Evolutionary conservation across 2,797 vertebrate genomes (phyloP).

Genomic region (Simalia tracyae): DNA sequence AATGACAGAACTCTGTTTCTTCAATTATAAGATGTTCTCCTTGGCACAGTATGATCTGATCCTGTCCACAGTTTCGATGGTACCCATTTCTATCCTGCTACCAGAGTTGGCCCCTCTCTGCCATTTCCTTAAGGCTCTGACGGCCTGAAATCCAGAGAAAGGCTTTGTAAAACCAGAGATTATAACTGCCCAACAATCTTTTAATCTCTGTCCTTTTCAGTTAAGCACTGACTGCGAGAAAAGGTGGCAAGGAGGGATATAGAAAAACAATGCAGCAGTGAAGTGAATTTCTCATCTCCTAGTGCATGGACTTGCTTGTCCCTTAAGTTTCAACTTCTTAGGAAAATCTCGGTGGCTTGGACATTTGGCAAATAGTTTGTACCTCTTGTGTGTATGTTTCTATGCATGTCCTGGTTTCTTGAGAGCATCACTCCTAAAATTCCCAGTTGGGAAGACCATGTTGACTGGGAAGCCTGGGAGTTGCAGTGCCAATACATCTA

Average conservation of each 20-base stretch:
- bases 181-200: neutral
- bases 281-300: neutral
- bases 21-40: neutral
- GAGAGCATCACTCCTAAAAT: neutral
- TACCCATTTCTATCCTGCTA: neutral
- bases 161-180: neutral
- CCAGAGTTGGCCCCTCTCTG: neutral
- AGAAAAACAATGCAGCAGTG: neutral
- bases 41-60: neutral
- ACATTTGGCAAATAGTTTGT: neutral
- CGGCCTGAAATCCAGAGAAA: neutral
- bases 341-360: neutral
- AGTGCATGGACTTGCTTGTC: neutral
- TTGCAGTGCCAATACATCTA: neutral
- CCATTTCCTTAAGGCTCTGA: too few relatives aligned
- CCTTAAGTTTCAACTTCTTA: neutral
- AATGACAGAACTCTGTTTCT: neutral
- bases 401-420: neutral
- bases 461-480: neutral
- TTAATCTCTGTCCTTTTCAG: neutral
- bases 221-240: too few relatives aligned
- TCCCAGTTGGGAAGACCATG: neutral
- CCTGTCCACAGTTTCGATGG: neutral
- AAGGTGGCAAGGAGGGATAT: neutral
- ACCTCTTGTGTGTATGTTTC: too few relatives aligned